Evolutionary conservation across 2,797 vertebrate species (phyloP).

Genomic region (Ibycter americanus): DNA sequence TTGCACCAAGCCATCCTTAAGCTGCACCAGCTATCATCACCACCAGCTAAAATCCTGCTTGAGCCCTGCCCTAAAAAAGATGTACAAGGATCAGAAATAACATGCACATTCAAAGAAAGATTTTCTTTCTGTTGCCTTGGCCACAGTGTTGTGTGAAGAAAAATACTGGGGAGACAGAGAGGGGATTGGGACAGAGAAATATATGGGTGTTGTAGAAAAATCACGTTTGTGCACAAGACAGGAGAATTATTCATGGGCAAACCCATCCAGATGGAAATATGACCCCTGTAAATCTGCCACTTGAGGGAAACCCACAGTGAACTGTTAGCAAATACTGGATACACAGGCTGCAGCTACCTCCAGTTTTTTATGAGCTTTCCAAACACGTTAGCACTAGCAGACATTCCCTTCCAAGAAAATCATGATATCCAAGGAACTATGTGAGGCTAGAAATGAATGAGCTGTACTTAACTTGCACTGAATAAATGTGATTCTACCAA

Average conservation of each 20-base stretch:
- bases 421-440: neutral
- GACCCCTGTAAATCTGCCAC: conserved; percentile 34
- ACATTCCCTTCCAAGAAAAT: conserved; percentile 36
- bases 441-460: neutral
- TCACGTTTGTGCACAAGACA: neutral
- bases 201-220: conserved; percentile 1
- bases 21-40: neutral
- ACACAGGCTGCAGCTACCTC: conserved; percentile 1
- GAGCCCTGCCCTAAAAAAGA: neutral
- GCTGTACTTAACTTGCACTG: neutral
- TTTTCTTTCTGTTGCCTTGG: conserved; percentile 53
- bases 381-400: neutral
- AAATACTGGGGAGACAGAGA: neutral
- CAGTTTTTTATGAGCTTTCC: conserved; percentile 35
- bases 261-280: conserved; percentile 24
- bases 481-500: neutral
- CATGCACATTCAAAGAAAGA: neutral
- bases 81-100: neutral
- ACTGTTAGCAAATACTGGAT: neutral
- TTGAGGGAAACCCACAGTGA: neutral
- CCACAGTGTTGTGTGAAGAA: conserved; percentile 19
- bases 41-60: neutral
- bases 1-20: neutral
- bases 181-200: neutral
- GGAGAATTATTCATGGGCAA: conserved; percentile 34